phyloP scores from a whole-genome alignment of 1,140 invertebrate species.

The Heliothis subflexa region DNA sequence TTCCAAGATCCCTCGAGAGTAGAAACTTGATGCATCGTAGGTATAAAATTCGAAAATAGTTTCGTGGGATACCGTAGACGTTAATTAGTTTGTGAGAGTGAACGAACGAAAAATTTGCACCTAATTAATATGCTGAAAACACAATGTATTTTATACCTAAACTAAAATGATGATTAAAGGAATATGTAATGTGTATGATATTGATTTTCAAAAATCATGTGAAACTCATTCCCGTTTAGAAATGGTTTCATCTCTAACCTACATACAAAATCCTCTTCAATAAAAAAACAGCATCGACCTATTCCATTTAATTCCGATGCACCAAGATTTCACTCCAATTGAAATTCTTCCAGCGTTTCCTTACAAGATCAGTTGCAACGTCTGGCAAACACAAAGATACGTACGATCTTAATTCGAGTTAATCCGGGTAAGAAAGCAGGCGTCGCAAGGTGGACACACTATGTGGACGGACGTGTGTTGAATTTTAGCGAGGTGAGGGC shows the following conservation, averaged over 20 bases:
- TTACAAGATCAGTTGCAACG: slow-evolving; percentile 50
- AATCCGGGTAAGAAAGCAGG: slow-evolving; percentile 74
- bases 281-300: slow-evolving; percentile 16
- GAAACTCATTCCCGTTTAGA: not conserved
- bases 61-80: not conserved
- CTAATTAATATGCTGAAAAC: too few relatives aligned
- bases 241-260: not conserved
- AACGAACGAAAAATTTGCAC: too few relatives aligned
- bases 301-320: slow-evolving; percentile 41
- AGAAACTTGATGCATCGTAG: not conserved
- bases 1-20: not conserved
- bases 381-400: slow-evolving; percentile 67
- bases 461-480: slow-evolving; percentile 70
- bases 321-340: slow-evolving; percentile 41
- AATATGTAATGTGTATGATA: not conserved
- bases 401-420: slow-evolving; percentile 78
- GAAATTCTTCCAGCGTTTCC: slow-evolving; percentile 36
- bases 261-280: slow-evolving; percentile 18
- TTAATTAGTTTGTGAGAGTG: not conserved
- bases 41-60: not conserved
- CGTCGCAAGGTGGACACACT: slow-evolving; percentile 73
- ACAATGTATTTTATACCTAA: too few relatives aligned
- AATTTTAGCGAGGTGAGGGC: slow-evolving; percentile 58
- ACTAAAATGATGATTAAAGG: too few relatives aligned
- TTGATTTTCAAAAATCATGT: not conserved